phyloP scores from a whole-genome alignment of 1,140 invertebrate species.

The Trialeurodes vaporariorum region DNA sequence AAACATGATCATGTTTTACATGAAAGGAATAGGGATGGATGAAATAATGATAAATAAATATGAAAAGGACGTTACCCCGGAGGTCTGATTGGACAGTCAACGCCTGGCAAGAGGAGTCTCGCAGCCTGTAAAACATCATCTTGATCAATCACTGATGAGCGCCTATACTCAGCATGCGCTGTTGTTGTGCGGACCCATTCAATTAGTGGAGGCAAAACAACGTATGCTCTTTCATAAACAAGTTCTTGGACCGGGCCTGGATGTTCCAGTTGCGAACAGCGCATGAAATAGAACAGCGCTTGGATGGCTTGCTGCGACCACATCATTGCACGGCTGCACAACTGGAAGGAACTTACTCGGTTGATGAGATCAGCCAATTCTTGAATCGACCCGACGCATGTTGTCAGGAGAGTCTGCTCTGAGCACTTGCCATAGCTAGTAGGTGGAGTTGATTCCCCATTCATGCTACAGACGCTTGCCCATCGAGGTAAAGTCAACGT shows the following conservation, averaged over 20 bases:
- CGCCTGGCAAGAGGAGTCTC: conserved; percentile 67
- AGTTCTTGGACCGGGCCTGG: conserved; percentile 54
- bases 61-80: too few species aligned
- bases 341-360: conserved; percentile 37
- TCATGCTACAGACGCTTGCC: conserved; percentile 66
- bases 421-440: conserved; percentile 33
- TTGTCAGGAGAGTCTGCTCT: conserved; percentile 67
- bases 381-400: conserved; percentile 68
- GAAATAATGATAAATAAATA: too few species aligned
- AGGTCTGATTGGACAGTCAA: conserved; percentile 71
- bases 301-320: conserved; percentile 57
- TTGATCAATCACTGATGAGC: conserved; percentile 61
- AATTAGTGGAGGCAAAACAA: conserved; percentile 70
- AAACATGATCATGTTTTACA: too few species aligned
- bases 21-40: too few species aligned
- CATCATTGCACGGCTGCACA: conserved; percentile 34
- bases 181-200: conserved; percentile 76
- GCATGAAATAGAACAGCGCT: conserved; percentile 79
- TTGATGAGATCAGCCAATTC: conserved; percentile 63
- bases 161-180: conserved; percentile 71
- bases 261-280: conserved; percentile 64
- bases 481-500: conserved; percentile 70
- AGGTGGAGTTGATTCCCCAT: conserved; percentile 39
- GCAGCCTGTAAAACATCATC: conserved; percentile 83
- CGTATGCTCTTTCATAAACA: conserved; percentile 74